Base-by-base conservation (phyloP, 1,140 invertebrate species). In the Drosophila suzukii region DNA sequence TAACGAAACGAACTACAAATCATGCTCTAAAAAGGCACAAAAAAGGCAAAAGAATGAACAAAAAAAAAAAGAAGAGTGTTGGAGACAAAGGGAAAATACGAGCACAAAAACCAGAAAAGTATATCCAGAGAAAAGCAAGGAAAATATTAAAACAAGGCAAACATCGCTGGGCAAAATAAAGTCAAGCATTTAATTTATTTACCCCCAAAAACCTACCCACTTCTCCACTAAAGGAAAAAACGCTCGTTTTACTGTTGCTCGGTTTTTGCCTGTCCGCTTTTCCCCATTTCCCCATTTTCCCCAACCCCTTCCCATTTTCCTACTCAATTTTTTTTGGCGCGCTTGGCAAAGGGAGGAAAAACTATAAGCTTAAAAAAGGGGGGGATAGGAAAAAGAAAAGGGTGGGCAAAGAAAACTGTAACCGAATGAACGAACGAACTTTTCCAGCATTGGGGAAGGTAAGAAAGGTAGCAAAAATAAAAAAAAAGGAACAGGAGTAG, bases 131-230 rank as follows among this genome's bases (percentile, higher is more conserved):
- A 75, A 79, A 53, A 62, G 77, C 47, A 82, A 70, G 67, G 71
- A 83, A 86, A 86, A 86, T 83, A 86, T 86, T 83, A 83, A 88
- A 86, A 86, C 79, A 73, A 86, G 62, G 71, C 79, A 83, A 86
- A 86, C 82, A 86, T 66, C 59, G 79, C 66, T 55, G 65, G 83
- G 53, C 68, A 88, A 88, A 86, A 86, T 88, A 86, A 86, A 88
- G 82, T 88, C 67, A 74, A 86, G 84, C 83, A 88, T 86, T 86
- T 86, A 88, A 86, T 88, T 86, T 86, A 88, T 86, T 88, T 88
- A 79, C 66, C 78, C 73, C 75, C 56, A 12, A 65, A 62, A 77
- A 60, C 47, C 50, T 32, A 17, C 57, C 44, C 13, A 17, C 38
- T 20, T 12, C 49, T 30, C 47, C 44, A 15, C 32, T 36, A 65